Percentiles rank a stretch among this genome's conserved stretches.
phyloP scores from a whole-genome alignment of 2,113 vertebrate species.

The Cheirogaleus medius region DNA sequence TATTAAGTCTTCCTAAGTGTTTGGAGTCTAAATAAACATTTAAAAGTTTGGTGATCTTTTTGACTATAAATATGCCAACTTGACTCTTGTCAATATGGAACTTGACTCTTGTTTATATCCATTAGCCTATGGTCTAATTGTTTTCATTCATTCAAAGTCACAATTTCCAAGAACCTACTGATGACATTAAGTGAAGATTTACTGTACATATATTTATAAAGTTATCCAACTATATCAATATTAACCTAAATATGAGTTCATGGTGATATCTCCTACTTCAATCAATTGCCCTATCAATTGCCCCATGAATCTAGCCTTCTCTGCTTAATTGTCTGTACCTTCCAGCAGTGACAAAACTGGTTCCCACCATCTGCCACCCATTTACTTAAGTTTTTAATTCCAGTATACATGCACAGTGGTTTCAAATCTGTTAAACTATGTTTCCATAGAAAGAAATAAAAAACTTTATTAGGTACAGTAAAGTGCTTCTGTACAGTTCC shows the following conservation, averaged over 20 bases:
- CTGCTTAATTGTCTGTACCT: neutral
- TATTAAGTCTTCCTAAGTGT: neutral
- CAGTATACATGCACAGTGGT: neutral
- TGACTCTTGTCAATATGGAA: neutral
- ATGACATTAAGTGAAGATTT: neutral
- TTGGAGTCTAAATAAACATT: neutral
- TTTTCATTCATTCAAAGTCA: neutral
- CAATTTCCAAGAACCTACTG: neutral
- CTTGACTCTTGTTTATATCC: neutral
- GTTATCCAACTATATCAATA: neutral
- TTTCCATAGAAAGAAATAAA: neutral
- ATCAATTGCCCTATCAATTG: neutral
- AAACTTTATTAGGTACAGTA: neutral
- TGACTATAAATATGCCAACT: neutral
- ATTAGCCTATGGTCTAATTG: neutral
- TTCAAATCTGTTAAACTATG: neutral
- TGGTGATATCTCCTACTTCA: neutral
- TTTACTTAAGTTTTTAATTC: neutral
- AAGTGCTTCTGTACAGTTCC: neutral
- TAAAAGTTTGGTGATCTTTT: neutral
- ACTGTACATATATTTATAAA: neutral
- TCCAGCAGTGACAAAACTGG: neutral
- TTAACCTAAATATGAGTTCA: neutral
- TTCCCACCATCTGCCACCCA: neutral
- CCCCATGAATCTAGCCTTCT: neutral